Evolutionary conservation across 2,888 invertebrate genomes (phyloP).

Genomic region (Osedax frankpressi): DNA sequence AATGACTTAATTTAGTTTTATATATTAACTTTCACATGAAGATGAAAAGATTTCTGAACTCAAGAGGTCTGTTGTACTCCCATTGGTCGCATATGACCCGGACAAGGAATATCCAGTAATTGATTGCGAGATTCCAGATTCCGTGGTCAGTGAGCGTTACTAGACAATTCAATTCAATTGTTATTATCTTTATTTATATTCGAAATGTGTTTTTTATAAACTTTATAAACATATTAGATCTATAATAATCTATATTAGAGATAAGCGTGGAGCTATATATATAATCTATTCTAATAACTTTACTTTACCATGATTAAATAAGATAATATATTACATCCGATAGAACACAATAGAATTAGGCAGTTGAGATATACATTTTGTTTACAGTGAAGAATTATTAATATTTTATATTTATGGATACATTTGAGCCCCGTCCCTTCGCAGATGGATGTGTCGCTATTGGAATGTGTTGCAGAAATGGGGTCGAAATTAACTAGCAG

Average conservation of each 20-base stretch:
- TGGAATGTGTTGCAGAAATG: conserved; percentile 79
- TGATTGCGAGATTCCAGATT: conserved; percentile 42
- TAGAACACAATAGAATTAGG: too few relatives aligned
- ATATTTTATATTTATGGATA: too few relatives aligned
- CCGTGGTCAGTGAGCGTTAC: conserved; percentile 43
- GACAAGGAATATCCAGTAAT: background rate
- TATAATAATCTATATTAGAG: too few relatives aligned
- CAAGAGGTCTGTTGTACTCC: background rate
- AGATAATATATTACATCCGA: too few relatives aligned
- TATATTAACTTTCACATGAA: background rate
- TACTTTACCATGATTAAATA: too few relatives aligned
- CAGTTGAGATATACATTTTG: too few relatives aligned
- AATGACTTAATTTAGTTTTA: too few relatives aligned
- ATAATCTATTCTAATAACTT: too few relatives aligned
- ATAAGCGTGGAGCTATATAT: too few relatives aligned
- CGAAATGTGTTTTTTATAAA: background rate
- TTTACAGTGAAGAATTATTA: too few relatives aligned
- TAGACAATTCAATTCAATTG: background rate
- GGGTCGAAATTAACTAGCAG: conserved; percentile 69
- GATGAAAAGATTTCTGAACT: too few relatives aligned
- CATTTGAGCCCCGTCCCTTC: background rate
- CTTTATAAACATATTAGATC: background rate
- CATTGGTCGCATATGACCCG: background rate
- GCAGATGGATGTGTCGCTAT: conserved; percentile 48
- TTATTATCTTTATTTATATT: background rate